Evolutionary conservation across 1,140 invertebrate genomes (phyloP).

Genomic region (Euwallacea fornicatus): DNA sequence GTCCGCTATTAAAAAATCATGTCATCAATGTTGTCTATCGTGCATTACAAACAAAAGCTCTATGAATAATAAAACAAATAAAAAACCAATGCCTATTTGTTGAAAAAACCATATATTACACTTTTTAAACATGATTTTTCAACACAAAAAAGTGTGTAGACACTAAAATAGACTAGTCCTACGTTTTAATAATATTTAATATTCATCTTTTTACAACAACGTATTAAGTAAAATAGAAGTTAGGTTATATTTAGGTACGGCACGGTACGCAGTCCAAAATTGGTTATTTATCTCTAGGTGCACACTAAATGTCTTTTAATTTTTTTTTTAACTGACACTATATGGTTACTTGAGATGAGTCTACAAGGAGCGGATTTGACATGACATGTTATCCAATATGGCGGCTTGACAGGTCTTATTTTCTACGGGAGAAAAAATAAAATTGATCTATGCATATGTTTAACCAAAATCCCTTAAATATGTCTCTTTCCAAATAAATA

Average conservation of each 20-base stretch:
- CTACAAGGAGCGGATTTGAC: slow-evolving; percentile 25
- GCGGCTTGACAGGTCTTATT: slow-evolving; percentile 17
- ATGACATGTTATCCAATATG: slow-evolving; percentile 15
- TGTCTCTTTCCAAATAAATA: too few relatives aligned
- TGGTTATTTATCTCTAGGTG: slow-evolving; percentile 18
- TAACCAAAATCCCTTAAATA: neutral
- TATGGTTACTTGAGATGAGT: slow-evolving; percentile 22
- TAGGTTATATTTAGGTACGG: slow-evolving; percentile 30
- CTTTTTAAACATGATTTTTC: slow-evolving; percentile 17
- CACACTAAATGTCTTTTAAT: slow-evolving; percentile 30
- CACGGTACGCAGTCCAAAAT: slow-evolving; percentile 27
- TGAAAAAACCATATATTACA: slow-evolving; percentile 28
- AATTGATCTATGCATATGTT: neutral
- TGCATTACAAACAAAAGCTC: neutral
- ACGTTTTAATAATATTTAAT: slow-evolving; percentile 29
- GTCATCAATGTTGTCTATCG: neutral
- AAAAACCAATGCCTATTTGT: slow-evolving; percentile 12
- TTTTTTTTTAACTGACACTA: slow-evolving; percentile 29
- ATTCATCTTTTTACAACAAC: slow-evolving; percentile 32
- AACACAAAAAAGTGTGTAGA: slow-evolving; percentile 22
- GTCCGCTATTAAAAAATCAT: slow-evolving; percentile 10
- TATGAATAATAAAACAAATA: slow-evolving; percentile 9
- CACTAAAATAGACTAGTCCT: slow-evolving; percentile 30
- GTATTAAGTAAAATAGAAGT: slow-evolving; percentile 20
- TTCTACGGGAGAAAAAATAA: slow-evolving; percentile 16